Conservation (phyloP, 1,140 invertebrate species). For the Archivesica marissinica region DNA sequence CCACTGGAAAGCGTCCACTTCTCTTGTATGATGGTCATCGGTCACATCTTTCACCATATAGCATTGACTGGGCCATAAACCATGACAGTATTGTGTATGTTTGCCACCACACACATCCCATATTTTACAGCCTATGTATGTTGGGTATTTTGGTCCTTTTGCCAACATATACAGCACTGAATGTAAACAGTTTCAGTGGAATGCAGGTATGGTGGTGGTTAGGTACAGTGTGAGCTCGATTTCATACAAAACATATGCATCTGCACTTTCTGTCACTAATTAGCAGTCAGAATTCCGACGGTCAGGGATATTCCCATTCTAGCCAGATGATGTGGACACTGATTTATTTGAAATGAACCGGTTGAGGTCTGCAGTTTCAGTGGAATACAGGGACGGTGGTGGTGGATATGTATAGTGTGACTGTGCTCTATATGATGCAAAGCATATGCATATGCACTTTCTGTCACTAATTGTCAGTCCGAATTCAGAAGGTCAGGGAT, state of each 20-base stretch:
- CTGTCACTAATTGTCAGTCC: too few relatives aligned
- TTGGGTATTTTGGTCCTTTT: constrained; percentile 42
- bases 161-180: constrained; percentile 13
- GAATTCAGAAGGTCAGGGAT: too few relatives aligned
- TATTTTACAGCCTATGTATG: constrained; percentile 45
- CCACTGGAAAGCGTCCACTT: neutral
- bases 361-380: too few relatives aligned
- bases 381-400: too few relatives aligned
- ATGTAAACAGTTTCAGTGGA: constrained; percentile 4
- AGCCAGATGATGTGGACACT: neutral
- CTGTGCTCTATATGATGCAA: too few relatives aligned
- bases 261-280: constrained; percentile 7
- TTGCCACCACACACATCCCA: constrained; percentile 50
- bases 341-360: neutral
- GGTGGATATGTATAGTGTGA: too few relatives aligned
- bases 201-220: neutral
- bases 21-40: constrained; percentile 28
- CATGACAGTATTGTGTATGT: constrained; percentile 42
- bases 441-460: too few relatives aligned
- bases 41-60: neutral
- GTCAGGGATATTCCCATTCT: constrained; percentile 3
- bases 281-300: constrained; percentile 19
- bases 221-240: constrained; percentile 6
- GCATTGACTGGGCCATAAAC: constrained; percentile 40
- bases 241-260: constrained; percentile 2